Evolutionary conservation across 2,797 vertebrate species (phyloP).

Genomic region (Enteromius thamalakanensis): DNA sequence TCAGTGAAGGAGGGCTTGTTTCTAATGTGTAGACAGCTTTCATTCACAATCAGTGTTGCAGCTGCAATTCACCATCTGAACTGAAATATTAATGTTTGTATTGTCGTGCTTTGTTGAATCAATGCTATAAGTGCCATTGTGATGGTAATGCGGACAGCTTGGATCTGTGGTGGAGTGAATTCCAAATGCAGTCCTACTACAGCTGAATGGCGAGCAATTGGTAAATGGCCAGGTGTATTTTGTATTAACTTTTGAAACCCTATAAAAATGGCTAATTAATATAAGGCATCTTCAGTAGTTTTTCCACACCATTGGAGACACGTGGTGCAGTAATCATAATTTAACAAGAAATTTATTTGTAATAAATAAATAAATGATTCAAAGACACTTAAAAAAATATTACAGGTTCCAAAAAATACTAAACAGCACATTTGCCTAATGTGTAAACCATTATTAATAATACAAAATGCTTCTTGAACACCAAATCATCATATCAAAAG

Average conservation of each 20-base stretch:
- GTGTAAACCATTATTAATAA: not conserved
- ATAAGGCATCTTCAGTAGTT: not conserved
- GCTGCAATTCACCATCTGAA: slow-evolving; percentile 27
- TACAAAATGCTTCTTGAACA: not conserved
- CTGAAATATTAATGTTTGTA: slow-evolving; percentile 35
- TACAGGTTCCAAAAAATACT: not conserved
- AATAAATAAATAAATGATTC: not conserved
- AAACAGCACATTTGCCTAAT: not conserved
- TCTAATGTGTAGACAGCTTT: not conserved
- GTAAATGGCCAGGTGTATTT: not conserved
- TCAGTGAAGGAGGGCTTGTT: slow-evolving; percentile 7
- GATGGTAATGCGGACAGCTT: slow-evolving; percentile 22
- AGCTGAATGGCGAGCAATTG: slow-evolving; percentile 20
- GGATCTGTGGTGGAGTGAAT: slow-evolving; percentile 32
- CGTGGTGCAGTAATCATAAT: not conserved
- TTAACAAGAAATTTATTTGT: not conserved
- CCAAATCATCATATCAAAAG: not conserved
- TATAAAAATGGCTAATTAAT: not conserved
- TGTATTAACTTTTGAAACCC: not conserved
- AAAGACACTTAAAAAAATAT: not conserved
- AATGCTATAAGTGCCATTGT: slow-evolving; percentile 10
- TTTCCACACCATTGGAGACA: not conserved
- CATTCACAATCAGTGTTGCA: slow-evolving; percentile 26
- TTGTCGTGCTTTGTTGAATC: slow-evolving; percentile 19
- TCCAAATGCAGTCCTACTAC: slow-evolving; percentile 5